A percentile compares a stretch with the other conserved stretches of the same genome.
These are phyloP conservation scores for Menidia menidia DNA, from an alignment of 2,797 vertebrate species.

Conservation along the genomic window DNA sequence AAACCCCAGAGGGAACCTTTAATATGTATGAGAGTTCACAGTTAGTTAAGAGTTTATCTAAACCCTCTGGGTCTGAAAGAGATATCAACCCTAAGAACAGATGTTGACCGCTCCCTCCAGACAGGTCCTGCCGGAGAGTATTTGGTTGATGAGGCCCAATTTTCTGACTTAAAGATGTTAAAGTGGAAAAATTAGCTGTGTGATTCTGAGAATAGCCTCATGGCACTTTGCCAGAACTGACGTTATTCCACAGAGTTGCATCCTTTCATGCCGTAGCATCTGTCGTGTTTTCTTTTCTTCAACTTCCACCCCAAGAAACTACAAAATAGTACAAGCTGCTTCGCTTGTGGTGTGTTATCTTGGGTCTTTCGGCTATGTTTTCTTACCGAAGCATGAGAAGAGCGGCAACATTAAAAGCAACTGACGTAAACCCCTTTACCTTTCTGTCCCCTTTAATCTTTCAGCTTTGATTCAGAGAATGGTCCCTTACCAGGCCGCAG, in stretches of 20 bases:
- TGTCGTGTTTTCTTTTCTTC: constrained; percentile 40
- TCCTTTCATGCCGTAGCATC: constrained; percentile 15
- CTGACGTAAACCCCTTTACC: constrained; percentile 9
- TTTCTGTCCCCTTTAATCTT: constrained; percentile 3
- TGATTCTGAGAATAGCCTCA: constrained; percentile 41
- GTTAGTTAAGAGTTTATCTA: constrained; percentile 12
- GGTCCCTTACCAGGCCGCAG: constrained; percentile 91
- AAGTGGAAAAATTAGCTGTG: constrained; percentile 47
- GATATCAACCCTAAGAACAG: constrained; percentile 19
- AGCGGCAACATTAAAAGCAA: constrained; percentile 4
- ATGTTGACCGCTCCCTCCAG: constrained; percentile 20
- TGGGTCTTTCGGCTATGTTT: not conserved
- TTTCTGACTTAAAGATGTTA: constrained; percentile 43
- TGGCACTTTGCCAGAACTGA: constrained; percentile 54
- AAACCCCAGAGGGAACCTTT: constrained; percentile 7
- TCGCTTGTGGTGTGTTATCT: not conserved
- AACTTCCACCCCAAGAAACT: constrained; percentile 21
- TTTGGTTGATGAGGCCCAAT: constrained; percentile 31
- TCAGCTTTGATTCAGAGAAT: constrained; percentile 92
- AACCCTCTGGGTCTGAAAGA: constrained; percentile 9
- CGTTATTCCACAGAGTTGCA: constrained; percentile 32
- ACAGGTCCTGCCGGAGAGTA: constrained; percentile 30
- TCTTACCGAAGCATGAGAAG: not conserved
- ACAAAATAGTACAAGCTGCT: constrained; percentile 1
- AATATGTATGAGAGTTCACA: not conserved